Conservation (phyloP, 2,113 vertebrate species). For the Larimichthys polyactis region DNA sequence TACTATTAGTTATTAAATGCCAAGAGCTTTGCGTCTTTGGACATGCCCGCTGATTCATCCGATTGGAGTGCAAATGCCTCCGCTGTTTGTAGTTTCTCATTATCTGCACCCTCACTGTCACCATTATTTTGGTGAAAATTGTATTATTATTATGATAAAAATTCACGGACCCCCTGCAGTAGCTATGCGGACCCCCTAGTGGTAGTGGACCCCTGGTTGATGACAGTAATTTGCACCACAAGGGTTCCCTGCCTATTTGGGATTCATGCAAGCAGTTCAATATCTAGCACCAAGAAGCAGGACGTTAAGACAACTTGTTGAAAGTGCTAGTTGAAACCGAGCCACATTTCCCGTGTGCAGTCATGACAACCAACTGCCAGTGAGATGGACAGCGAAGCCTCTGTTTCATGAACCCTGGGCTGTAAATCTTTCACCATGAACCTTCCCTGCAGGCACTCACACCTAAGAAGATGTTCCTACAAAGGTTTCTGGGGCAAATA, state of each 20-base stretch:
- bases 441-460: not conserved
- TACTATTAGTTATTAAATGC: too few species aligned
- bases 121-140: too few species aligned
- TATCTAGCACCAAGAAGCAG: slow-evolving; percentile 35
- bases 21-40: too few species aligned
- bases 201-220: not conserved
- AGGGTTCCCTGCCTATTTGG: slow-evolving; percentile 14
- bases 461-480: not conserved
- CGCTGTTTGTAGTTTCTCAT: too few species aligned
- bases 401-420: slow-evolving; percentile 33
- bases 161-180: too few species aligned
- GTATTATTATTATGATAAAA: too few species aligned
- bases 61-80: too few species aligned
- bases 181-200: too few species aligned
- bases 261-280: slow-evolving; percentile 60
- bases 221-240: slow-evolving; percentile 36
- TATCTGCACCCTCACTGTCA: too few species aligned
- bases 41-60: too few species aligned
- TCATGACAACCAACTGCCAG: slow-evolving; percentile 18
- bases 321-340: slow-evolving; percentile 32
- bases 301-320: slow-evolving; percentile 34
- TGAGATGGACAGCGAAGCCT: slow-evolving; percentile 4
- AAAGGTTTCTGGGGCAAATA: not conserved
- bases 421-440: slow-evolving; percentile 42
- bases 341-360: slow-evolving; percentile 21